Conservation (phyloP, 2,113 vertebrate species). For the Cichladusa arquata region DNA sequence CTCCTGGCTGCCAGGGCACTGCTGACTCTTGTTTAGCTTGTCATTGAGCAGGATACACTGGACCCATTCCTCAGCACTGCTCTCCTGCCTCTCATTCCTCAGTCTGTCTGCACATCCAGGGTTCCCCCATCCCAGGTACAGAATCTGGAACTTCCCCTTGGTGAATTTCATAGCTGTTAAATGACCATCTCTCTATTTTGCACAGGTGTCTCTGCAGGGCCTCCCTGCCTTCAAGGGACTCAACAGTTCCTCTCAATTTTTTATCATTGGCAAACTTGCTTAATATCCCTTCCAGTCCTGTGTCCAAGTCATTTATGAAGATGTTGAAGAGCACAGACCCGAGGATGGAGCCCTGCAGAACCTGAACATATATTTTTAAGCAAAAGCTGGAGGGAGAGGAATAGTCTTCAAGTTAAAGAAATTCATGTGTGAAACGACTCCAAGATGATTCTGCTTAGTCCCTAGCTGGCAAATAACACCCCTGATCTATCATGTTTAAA, state of each 20-base stretch:
- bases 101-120: rapidly evolving
- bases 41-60: rapidly evolving
- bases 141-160: background rate
- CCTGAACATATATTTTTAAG: background rate
- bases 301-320: background rate
- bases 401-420: background rate
- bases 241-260: background rate
- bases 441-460: background rate
- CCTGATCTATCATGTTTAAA: background rate
- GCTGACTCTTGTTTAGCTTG: rapidly evolving
- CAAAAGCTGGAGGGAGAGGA: background rate
- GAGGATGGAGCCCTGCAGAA: background rate
- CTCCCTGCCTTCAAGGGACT: background rate
- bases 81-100: background rate
- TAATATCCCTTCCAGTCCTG: background rate
- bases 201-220: background rate
- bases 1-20: background rate
- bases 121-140: background rate
- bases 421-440: background rate
- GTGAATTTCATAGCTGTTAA: background rate
- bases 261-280: background rate
- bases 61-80: background rate
- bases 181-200: background rate
- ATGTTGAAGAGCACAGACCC: background rate
- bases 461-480: background rate